Evolutionary conservation across 2,113 vertebrate genomes (phyloP), one percentile per base, ranked within the genome.

Genomic region (Rissa tridactyla): DNA sequence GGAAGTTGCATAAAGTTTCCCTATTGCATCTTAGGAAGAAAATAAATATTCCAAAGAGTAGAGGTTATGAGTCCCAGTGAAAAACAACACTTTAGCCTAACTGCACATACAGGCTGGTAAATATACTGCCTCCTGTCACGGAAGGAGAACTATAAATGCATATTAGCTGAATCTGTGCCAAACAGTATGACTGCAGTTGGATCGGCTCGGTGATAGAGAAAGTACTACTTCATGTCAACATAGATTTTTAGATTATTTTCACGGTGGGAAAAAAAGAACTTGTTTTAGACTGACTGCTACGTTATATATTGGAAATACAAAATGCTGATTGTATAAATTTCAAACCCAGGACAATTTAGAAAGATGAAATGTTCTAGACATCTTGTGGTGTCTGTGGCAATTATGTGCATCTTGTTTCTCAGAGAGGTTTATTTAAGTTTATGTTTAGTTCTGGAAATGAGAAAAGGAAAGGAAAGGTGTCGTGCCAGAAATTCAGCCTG

Each of bases 101-200:
- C 87, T 90, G 91, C 89, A 86, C 54, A 71, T 46, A 42, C 52
- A 94, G 79, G 55, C 96, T 96, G 88, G 92, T 95, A 88, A 91
- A 96, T 94, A 95, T 88, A 77, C 84, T 97, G 88, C 88, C 79
- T 94, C 87, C 79, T 96, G 89, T 92, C 94, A 96, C 80, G 94
- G 92, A 92, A 92, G 78, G 70, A 96, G 86, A 60, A 71, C 92
- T 87, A 73, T 88, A 97, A 96, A 96, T 92, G 94, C 82, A 90
- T 94, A 94, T 96, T 90, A 90, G 85, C 92, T 97, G 96, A 94
- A 69, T 49, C 80, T 82, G 5, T 77, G 96, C 93, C 96, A 96
- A 86, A 44, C 42, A 77, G 70, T 51, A 77, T 77, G 88, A 89
- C 88, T 93, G 94, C 75, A 89, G 73, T 94, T 78, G 90, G 89